phyloP scores from a whole-genome alignment of 2,888 invertebrate genomes.

The Hipparchia sbordonii region DNA sequence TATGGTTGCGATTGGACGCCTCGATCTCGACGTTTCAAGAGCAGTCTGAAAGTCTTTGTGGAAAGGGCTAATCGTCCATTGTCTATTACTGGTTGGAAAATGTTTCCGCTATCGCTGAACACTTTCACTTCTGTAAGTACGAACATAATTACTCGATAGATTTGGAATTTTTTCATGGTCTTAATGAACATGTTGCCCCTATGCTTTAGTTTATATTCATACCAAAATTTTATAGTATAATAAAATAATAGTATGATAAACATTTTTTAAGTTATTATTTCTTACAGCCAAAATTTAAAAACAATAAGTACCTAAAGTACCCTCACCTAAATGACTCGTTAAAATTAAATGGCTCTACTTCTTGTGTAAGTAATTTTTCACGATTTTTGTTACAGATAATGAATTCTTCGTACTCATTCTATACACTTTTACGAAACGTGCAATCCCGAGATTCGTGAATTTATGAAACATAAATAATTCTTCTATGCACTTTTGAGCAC shows the following conservation, averaged over 20 bases:
- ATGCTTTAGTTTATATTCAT: too few species aligned
- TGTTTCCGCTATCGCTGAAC: slow-evolving; percentile 62
- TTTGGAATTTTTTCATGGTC: too few species aligned
- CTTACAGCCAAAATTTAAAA: too few species aligned
- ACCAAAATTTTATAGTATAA: too few species aligned
- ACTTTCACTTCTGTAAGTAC: slow-evolving; percentile 67
- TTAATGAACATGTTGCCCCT: too few species aligned
- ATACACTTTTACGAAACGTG: slow-evolving; percentile 63
- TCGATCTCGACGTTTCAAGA: slow-evolving; percentile 57
- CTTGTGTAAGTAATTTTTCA: neutral
- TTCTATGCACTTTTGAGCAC: neutral
- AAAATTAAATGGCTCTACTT: too few species aligned
- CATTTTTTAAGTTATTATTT: too few species aligned
- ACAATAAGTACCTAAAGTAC: too few species aligned
- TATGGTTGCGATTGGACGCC: slow-evolving; percentile 65
- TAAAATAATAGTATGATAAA: too few species aligned
- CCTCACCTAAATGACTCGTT: too few species aligned
- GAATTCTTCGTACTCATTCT: slow-evolving; percentile 68
- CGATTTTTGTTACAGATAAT: slow-evolving; percentile 61
- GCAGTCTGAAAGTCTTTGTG: slow-evolving; percentile 59
- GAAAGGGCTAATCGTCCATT: slow-evolving; percentile 60
- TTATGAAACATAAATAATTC: neutral
- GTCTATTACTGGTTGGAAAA: slow-evolving; percentile 60
- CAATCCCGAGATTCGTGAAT: slow-evolving; percentile 51
- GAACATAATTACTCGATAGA: neutral